Evolutionary conservation across 2,113 vertebrate genomes (phyloP).

Genomic region (Rallus limicola): DNA sequence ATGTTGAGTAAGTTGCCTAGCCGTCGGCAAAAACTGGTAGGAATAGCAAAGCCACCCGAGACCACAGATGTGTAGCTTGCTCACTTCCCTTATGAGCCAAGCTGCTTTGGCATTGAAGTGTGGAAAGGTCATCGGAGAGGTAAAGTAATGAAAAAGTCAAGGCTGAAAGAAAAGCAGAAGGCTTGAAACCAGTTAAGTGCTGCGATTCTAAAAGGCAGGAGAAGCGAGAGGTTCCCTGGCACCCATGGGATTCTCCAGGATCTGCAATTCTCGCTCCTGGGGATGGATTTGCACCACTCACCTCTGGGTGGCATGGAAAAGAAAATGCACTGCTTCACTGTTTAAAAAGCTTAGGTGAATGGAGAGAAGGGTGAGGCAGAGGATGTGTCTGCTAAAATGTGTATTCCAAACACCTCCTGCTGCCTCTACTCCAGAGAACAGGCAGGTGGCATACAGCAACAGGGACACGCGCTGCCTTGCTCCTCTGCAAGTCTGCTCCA

Average conservation of each 20-base stretch:
- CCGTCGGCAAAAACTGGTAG: background rate
- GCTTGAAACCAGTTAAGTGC: background rate
- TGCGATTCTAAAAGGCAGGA: background rate
- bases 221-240: background rate
- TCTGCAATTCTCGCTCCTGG: background rate
- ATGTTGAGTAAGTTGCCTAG: background rate
- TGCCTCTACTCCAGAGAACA: background rate
- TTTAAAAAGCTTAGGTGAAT: background rate
- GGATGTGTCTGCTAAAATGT: background rate
- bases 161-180: background rate
- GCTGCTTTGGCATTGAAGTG: background rate
- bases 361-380: background rate
- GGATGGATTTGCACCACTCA: background rate
- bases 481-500: background rate
- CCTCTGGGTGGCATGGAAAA: background rate
- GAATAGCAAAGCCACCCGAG: constrained; percentile 10
- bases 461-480: background rate
- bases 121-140: constrained; percentile 16
- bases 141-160: background rate
- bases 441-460: background rate
- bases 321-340: background rate
- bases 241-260: background rate
- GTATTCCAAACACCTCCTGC: background rate
- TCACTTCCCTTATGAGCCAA: background rate
- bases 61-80: background rate